Percentiles rank a stretch among this genome's conserved stretches.
Conservation (phyloP, 2,797 vertebrate genomes). For the Tolypeutes matacus region DNA sequence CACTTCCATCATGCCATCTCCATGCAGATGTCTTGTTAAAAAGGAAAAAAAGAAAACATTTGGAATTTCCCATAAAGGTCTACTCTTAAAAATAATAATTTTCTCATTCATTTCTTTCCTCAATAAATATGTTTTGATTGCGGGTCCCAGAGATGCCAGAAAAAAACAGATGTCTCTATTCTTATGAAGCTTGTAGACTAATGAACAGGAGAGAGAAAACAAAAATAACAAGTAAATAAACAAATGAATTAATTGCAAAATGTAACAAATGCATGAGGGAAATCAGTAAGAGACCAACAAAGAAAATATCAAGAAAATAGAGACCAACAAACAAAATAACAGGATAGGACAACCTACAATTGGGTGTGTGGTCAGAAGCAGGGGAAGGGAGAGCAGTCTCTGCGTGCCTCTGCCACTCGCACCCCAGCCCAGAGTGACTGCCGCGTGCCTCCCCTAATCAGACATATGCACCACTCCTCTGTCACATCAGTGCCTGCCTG, state of each 20-base stretch:
- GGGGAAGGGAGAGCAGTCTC: neutral
- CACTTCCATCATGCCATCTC: slow-evolving; percentile 53
- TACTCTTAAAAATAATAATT: slow-evolving; percentile 25
- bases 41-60: neutral
- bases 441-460: fast-evolving
- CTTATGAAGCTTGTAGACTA: neutral
- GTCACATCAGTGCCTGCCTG: neutral
- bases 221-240: slow-evolving; percentile 9
- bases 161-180: neutral
- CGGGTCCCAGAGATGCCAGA: neutral
- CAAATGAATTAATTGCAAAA: neutral
- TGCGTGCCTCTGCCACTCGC: fast-evolving
- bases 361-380: neutral
- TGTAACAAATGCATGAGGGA: neutral
- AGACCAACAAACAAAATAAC: neutral
- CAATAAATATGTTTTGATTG: slow-evolving; percentile 4
- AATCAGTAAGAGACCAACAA: neutral
- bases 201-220: neutral
- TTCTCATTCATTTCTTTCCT: neutral
- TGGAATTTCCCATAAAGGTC: slow-evolving; percentile 20
- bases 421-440: neutral
- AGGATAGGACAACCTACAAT: no score
- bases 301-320: neutral
- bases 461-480: fast-evolving
- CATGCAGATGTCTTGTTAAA: neutral